Conservation (phyloP, 2,888 invertebrate genomes). For the Steinernema hermaphroditum region DNA sequence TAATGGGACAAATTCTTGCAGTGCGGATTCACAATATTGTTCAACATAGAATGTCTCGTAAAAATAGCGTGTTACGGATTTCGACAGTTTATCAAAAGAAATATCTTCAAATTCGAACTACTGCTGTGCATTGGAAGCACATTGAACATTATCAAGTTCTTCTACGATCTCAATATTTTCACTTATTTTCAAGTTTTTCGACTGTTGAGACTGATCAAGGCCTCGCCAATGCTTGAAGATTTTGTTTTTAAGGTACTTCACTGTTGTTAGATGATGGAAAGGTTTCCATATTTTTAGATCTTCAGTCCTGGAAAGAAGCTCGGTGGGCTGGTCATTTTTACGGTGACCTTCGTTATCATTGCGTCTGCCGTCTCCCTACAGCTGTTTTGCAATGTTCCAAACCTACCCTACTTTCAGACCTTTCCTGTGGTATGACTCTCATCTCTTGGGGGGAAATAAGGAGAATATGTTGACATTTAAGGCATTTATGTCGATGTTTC, state of each 20-base stretch:
- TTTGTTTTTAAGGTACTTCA: constrained; percentile 74
- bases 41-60: constrained; percentile 90
- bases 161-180: constrained; percentile 85
- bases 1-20: constrained; percentile 64
- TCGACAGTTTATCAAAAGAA: constrained; percentile 43
- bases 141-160: constrained; percentile 84
- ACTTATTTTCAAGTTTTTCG: constrained; percentile 75
- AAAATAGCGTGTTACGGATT: constrained; percentile 95
- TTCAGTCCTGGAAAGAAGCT: constrained; percentile 85
- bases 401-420: constrained; percentile 94
- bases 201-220: constrained; percentile 91
- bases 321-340: constrained; percentile 95
- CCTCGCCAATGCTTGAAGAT: constrained; percentile 95
- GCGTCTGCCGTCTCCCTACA: constrained; percentile 99
- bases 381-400: constrained; percentile 89
- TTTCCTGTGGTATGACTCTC: constrained; percentile 79
- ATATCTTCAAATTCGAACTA: constrained; percentile 77
- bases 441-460: too few relatives aligned
- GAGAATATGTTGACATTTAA: constrained; percentile 66
- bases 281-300: constrained; percentile 73
- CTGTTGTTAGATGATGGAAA: background rate
- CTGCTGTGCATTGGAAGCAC: constrained; percentile 87
- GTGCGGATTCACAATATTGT: constrained; percentile 89
- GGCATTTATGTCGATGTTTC: constrained; percentile 99
- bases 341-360: constrained; percentile 96